Percentiles rank a stretch among this genome's conserved stretches.
Evolutionary conservation across 1,140 invertebrate species (phyloP).

Genomic region (Cydia strobilella): DNA sequence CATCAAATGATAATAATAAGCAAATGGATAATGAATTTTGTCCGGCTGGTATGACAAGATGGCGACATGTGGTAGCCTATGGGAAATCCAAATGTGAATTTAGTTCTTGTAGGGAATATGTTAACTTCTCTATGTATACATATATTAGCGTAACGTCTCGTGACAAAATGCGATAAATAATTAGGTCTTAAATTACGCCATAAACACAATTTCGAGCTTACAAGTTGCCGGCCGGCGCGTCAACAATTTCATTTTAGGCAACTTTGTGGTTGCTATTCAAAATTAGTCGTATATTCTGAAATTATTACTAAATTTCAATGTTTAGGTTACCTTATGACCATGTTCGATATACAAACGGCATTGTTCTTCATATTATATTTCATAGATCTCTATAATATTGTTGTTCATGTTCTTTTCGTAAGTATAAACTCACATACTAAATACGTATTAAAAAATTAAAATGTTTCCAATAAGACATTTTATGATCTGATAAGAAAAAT

Average conservation of each 20-base stretch:
- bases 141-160: background rate
- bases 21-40: slow-evolving; percentile 62
- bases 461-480: too few relatives aligned
- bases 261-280: background rate
- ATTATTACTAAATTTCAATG: too few relatives aligned
- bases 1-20: slow-evolving; percentile 33
- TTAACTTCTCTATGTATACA: background rate
- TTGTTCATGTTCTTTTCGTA: too few relatives aligned
- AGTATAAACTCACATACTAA: too few relatives aligned
- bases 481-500: too few relatives aligned
- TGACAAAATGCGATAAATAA: background rate
- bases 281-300: too few relatives aligned
- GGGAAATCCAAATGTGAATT: slow-evolving; percentile 53
- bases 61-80: slow-evolving; percentile 77
- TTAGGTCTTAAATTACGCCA: background rate
- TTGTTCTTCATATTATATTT: too few relatives aligned
- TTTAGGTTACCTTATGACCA: too few relatives aligned
- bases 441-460: too few relatives aligned
- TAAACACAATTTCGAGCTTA: background rate
- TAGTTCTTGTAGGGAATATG: background rate
- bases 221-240: slow-evolving; percentile 24
- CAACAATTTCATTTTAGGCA: slow-evolving; percentile 5
- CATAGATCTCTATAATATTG: too few relatives aligned
- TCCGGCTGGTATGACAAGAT: slow-evolving; percentile 78
- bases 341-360: too few relatives aligned